Evolutionary conservation across 1,140 invertebrate genomes (phyloP).

Genomic region (Trichogramma pretiosum): DNA sequence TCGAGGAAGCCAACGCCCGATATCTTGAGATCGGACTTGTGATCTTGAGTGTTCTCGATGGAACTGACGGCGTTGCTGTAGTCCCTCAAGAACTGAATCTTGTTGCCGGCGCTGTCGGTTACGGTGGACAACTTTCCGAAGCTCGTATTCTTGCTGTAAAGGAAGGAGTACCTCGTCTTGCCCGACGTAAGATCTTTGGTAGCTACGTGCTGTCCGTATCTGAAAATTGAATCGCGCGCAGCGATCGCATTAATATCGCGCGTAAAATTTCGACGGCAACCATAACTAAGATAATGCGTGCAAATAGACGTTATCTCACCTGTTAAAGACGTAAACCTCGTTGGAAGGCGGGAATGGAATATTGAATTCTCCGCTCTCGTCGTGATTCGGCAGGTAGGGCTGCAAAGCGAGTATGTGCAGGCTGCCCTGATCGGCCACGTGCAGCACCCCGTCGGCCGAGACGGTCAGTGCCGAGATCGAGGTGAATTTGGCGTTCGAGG

Average conservation of each 20-base stretch:
- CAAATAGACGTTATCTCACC: constrained; percentile 26
- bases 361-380: constrained; percentile 85
- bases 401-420: constrained; percentile 82
- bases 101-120: constrained; percentile 85
- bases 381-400: constrained; percentile 80
- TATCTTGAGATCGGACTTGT: constrained; percentile 82
- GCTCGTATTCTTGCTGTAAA: constrained; percentile 93
- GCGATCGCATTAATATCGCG: too few species aligned
- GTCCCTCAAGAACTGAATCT: constrained; percentile 83
- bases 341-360: constrained; percentile 84
- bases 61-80: constrained; percentile 83
- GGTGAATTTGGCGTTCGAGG: constrained; percentile 82
- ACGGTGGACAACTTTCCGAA: constrained; percentile 89
- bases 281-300: too few species aligned
- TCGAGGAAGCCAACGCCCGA: constrained; percentile 78
- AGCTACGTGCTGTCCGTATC: constrained; percentile 85
- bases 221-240: constrained; percentile 5
- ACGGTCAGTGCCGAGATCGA: constrained; percentile 87
- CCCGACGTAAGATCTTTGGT: constrained; percentile 89
- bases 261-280: too few species aligned
- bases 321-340: constrained; percentile 89
- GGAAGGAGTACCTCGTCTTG: constrained; percentile 85
- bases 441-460: constrained; percentile 85
- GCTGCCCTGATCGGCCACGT: constrained; percentile 89
- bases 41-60: constrained; percentile 88